Evolutionary conservation across 2,888 invertebrate genomes (phyloP), one percentile per base, ranked within the genome.

Genomic region (Sicus ferrugineus): DNA sequence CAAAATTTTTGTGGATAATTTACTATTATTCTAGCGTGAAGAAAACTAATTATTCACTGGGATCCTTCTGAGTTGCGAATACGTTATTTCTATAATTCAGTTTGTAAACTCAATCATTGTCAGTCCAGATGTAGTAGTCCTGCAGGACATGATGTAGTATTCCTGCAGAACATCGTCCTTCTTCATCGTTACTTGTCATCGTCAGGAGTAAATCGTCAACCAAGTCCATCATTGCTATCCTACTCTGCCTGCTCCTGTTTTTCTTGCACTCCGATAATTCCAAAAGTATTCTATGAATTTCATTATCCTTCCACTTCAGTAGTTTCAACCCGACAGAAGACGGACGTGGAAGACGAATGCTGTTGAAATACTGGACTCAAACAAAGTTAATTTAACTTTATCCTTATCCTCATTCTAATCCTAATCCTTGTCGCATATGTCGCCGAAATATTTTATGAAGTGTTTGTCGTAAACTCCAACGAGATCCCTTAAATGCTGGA

Each of bases 331-430:
- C 23, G 23, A 26, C 42, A 34, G 34, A 7, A n/a, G 26, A 26
- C 48, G 26, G 23, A 5, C 34, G 56, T 19, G 7, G 26, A 14
- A n/a, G 28, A 19, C 26, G 23, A 5, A 48, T n/a, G 28, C 56
- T 14, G 21, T n/a, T 26, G 34, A 56, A 42, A 42, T 21, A 19
- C 16, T 50, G 30, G 21, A 63, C 21, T 38, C 65, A 30, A 62
- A 9, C 64, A 31, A 64, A 69, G 56, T 64, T 65, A 69, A 69
- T 69, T 69, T 69, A 69, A 69, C 69, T 65, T 69, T 69, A 21
- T 52, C 58, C 56, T 64, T 50, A 50, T 52, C 28, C 28, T 54
- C 28, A 16, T 56, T 19, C 16, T 21, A 9, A 67, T 30, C 31
- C 28, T 48, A 28, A 26, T 56, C 58, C 46, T 42, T 28, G 58